Percentiles rank a stretch among this genome's conserved stretches.
phyloP scores from a whole-genome alignment of 2,888 invertebrate genomes.

The Ceramica pisi region DNA sequence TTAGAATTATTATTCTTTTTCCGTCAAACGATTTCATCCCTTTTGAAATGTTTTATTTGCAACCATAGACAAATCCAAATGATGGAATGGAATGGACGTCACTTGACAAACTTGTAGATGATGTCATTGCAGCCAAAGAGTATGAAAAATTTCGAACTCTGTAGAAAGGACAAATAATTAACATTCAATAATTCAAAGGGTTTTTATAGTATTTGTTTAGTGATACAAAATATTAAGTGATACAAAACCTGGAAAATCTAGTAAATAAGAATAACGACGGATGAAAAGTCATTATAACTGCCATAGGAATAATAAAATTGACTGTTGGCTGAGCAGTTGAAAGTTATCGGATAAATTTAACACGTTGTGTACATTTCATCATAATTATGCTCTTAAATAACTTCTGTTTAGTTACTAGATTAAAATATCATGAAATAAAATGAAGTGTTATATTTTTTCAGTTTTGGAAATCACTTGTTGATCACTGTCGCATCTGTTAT shows the following conservation, averaged over 20 bases:
- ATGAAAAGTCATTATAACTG: not conserved
- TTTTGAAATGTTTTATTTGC: not conserved
- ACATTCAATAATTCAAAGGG: too few relatives aligned
- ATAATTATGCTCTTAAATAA: too few relatives aligned
- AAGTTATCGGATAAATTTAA: not conserved
- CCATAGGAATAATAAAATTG: not conserved
- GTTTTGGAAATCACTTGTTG: constrained; percentile 23
- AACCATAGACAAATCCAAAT: constrained; percentile 51
- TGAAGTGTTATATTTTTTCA: not conserved
- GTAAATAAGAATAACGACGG: not conserved
- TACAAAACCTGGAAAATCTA: not conserved
- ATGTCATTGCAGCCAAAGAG: constrained; percentile 71
- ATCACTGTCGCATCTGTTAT: constrained; percentile 41
- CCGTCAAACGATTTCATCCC: not conserved
- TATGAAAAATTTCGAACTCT: constrained; percentile 22
- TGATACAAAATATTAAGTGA: too few relatives aligned
- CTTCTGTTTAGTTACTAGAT: too few relatives aligned
- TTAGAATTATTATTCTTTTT: not conserved
- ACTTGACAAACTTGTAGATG: constrained; percentile 67
- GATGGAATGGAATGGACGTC: constrained; percentile 56
- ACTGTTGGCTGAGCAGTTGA: not conserved
- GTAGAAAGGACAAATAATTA: constrained; percentile 41
- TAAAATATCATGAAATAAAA: not conserved
- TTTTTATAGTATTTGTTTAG: not conserved
- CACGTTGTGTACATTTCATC: too few relatives aligned